Conservation (phyloP, 2,888 invertebrate species). For the Mayetiola destructor region DNA sequence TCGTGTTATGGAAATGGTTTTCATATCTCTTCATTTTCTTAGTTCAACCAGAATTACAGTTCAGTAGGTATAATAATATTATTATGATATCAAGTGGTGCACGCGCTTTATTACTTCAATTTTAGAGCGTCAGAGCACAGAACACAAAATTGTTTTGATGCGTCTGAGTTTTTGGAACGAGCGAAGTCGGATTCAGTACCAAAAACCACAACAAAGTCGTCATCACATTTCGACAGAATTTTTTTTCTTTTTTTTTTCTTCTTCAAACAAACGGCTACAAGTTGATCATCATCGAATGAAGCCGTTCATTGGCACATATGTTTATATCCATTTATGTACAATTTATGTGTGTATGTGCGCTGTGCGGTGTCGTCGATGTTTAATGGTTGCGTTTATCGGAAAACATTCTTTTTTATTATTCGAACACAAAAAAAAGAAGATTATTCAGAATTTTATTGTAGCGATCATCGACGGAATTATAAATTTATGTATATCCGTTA, state of each 20-base stretch:
- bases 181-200: not conserved
- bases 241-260: no score
- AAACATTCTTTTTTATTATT: no score
- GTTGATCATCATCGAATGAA: no score
- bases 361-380: not conserved
- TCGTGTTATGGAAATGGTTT: not conserved
- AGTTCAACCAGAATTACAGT: not conserved
- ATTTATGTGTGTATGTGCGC: no score
- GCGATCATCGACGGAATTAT: no score
- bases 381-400: conserved; percentile 10
- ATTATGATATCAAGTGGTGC: conserved; percentile 13
- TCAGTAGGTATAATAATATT: not conserved
- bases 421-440: no score
- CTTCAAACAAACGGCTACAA: no score
- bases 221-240: conserved; percentile 5
- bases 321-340: not conserved
- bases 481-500: no score
- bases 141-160: conserved; percentile 1
- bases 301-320: conserved; percentile 7
- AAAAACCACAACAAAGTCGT: not conserved
- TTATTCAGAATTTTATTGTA: no score
- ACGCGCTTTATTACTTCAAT: not conserved
- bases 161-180: not conserved
- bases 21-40: not conserved
- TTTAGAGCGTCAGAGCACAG: not conserved